phyloP scores from a whole-genome alignment of 2,888 invertebrate species.

The Crossocerus cetratus region DNA sequence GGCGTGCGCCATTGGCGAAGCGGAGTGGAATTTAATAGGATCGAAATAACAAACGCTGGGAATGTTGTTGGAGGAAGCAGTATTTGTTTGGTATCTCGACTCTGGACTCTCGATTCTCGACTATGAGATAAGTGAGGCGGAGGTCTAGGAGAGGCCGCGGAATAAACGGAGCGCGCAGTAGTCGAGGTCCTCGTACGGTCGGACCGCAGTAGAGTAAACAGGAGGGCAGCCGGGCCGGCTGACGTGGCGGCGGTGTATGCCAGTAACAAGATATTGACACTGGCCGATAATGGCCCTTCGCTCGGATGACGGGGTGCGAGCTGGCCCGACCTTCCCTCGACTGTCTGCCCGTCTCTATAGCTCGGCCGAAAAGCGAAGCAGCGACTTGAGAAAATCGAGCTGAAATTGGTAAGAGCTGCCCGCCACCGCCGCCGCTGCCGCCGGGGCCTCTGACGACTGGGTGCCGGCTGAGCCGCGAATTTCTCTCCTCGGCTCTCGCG shows the following conservation, averaged over 20 bases:
- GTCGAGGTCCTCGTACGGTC: conserved; percentile 40
- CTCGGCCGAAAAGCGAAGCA: conserved; percentile 60
- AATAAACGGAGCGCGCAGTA: background rate
- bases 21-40: too few species aligned
- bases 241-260: conserved; percentile 64
- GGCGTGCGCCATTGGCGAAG: too few species aligned
- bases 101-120: too few species aligned
- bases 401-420: conserved; percentile 66
- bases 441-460: conserved; percentile 39
- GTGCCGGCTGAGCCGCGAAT: conserved; percentile 41
- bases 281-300: conserved; percentile 71
- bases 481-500: conserved; percentile 27
- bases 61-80: too few species aligned
- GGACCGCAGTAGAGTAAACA: conserved; percentile 67
- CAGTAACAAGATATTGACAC: conserved; percentile 72
- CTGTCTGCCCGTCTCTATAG: background rate
- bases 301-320: conserved; percentile 56
- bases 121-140: too few species aligned
- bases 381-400: conserved; percentile 69
- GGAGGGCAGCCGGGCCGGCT: conserved; percentile 62
- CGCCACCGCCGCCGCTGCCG: too few species aligned
- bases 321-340: too few species aligned
- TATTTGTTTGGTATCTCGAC: too few species aligned
- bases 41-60: too few species aligned
- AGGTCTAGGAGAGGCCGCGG: too few species aligned